Evolutionary conservation across 2,797 vertebrate genomes (phyloP), one percentile per base, ranked within the genome.

Genomic region (Tolypeutes matacus): DNA sequence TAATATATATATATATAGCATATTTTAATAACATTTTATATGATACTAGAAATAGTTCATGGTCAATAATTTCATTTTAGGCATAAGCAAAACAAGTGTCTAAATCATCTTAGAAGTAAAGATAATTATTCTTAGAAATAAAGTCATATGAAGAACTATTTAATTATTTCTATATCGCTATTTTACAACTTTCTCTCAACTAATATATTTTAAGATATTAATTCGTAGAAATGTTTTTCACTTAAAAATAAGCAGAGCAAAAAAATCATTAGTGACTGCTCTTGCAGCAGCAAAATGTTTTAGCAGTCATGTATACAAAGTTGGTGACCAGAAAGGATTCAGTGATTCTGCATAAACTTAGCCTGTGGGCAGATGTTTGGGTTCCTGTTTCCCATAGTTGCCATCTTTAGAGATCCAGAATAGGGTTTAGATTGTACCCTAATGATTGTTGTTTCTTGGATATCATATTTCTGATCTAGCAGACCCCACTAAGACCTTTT

Each of bases 81-180:
- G 20, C 25, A 58, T 14, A 81, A 85, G 23, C 6, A 94, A 87
- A 83, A 18, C 15, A 70, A 51, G 3, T 36, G 7, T 23, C 36
- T 83, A 77, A 73, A 62, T 88, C 76, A 85, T 73, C 96, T 93
- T 85, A n/a, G n/a, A n/a, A n/a, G n/a, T n/a, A n/a, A n/a, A n/a
- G n/a, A n/a, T 81, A 7, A 0, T 34, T 93, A 84, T 21, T 91
- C 17, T 80, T 77, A 13, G 87, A 94, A 75, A 67, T 56, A 18
- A 89, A 82, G 51, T 88, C 31, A 62, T 64, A 72, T 93, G 39
- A 85, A 90, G 6, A 75, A 72, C 8, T 76, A 18, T 39, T 92
- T n/a, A 76, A 77, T 91, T 58, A 81, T 86, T 91, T 87, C 12
- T 72, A 10, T 73, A 65, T 90, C 86, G 11, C 13, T 65, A 56